These are phyloP conservation scores for Rhamnusium bicolor DNA, from an alignment of 2,888 invertebrate species.

Conservation along the genomic window DNA sequence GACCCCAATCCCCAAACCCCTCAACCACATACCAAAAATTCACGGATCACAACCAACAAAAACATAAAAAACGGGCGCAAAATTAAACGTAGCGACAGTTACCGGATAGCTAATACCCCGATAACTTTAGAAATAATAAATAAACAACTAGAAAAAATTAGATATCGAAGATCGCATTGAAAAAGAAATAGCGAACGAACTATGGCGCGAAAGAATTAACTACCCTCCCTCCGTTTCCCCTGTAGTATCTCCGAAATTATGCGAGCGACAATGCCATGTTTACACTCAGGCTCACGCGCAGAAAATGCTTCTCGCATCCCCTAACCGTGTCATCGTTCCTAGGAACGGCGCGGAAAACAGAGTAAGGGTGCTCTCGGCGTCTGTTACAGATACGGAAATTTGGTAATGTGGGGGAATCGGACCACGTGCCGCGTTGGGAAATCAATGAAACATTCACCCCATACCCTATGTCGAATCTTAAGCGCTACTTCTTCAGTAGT, in stretches of 20 bases:
- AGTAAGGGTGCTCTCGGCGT: conserved; percentile 78
- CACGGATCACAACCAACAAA: conserved; percentile 67
- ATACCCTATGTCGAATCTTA: conserved; percentile 36
- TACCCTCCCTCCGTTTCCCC: conserved; percentile 79
- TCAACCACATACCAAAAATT: conserved; percentile 52
- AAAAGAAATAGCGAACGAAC: conserved; percentile 76
- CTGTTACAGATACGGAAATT: conserved; percentile 81
- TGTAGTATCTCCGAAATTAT: conserved; percentile 73
- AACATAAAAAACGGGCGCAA: conserved; percentile 65
- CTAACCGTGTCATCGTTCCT: conserved; percentile 78
- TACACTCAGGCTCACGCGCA: conserved; percentile 68
- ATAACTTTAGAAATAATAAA: conserved; percentile 77
- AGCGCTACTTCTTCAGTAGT: conserved; percentile 39
- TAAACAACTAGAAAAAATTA: conserved; percentile 56
- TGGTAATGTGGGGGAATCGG: conserved; percentile 74
- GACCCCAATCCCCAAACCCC: conserved; percentile 43
- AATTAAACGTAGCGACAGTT: conserved; percentile 87
- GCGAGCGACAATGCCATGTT: conserved; percentile 67
- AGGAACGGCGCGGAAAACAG: conserved; percentile 77
- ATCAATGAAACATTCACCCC: conserved; percentile 62
- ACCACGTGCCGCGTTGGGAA: conserved; percentile 49
- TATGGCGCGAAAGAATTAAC: conserved; percentile 80
- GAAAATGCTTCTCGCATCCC: conserved; percentile 71
- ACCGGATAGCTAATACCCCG: conserved; percentile 85
- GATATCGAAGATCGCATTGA: conserved; percentile 69